Evolutionary conservation across 2,113 vertebrate genomes (phyloP), one percentile per base, ranked within the genome.

Genomic region (Ancistrus triradiatus): DNA sequence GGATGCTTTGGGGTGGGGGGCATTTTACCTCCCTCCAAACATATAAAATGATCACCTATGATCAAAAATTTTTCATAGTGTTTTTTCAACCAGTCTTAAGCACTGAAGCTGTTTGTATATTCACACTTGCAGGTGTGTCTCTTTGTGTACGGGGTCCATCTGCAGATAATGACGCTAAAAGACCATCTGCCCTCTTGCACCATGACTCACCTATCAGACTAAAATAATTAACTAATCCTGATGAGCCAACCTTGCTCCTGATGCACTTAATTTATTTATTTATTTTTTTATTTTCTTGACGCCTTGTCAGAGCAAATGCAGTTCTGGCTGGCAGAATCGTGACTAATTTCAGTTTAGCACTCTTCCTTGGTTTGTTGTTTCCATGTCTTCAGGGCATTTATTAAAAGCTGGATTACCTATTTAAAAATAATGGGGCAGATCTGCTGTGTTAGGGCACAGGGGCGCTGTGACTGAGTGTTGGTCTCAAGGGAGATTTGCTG

Each of bases 381-480:
- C 58, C 15, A 7, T 46, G 35, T 75, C 74, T 50, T 56, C 6
- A 25, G 47, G 56, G 76, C 64, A 68, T 74, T 75, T 63, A 68
- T 75, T 77, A 72, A 66, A 73, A 62, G 76, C 72, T 50, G 65
- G 50, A 78, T 75, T 73, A 71, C 63, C 9, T 44, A 60, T 49
- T 44, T 73, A 63, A 48, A 42, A 74, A 67, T 18, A 4, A 50
- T 52, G 50, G 24, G 17, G 48, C 48, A 51, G 46, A 27, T 70
- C 63, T 22, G 49, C 24, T 60, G 27, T 7, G 60, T 27, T 15
- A 55, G 61, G 38, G 48, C 3, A 4, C 25, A 33, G 59, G 63
- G 58, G 62, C 50, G 57, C 33, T 33, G 37, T 51, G 56, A 52
- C 58, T 52, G 48, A 18, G 38, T 21, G 56, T 47, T 72, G 6